Evolutionary conservation across 2,113 vertebrate species (phyloP).

Genomic region (Euleptes europaea): DNA sequence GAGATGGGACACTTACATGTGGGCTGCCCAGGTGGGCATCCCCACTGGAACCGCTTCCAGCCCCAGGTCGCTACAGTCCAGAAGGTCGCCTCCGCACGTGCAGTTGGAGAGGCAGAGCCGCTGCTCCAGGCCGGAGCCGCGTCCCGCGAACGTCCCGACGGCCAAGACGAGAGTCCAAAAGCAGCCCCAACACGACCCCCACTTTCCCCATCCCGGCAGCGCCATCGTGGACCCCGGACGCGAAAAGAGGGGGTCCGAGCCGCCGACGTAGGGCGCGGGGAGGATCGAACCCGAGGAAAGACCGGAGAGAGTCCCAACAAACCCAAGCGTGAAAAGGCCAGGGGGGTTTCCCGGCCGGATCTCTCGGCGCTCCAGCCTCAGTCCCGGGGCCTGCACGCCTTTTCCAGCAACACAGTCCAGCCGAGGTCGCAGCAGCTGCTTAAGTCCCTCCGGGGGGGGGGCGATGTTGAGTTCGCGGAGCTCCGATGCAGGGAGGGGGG

Average conservation of each 20-base stretch:
- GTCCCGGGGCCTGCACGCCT: neutral
- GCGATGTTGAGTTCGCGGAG: neutral
- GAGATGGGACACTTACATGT: slow-evolving; percentile 82
- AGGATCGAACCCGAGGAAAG: too few species aligned
- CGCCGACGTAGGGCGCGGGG: too few species aligned
- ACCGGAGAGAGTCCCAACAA: too few species aligned
- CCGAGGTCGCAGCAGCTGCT: neutral
- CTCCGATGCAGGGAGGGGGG: neutral
- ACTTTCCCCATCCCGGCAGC: slow-evolving; percentile 79
- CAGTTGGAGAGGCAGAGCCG: slow-evolving; percentile 81
- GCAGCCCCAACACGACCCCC: slow-evolving; percentile 65
- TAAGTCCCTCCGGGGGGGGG: neutral
- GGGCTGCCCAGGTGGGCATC: slow-evolving; percentile 85
- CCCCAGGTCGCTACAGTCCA: slow-evolving; percentile 84
- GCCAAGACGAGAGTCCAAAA: slow-evolving; percentile 66
- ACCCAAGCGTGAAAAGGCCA: neutral
- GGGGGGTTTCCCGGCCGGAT: neutral
- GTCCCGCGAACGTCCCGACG: neutral
- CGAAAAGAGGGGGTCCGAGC: slow-evolving; percentile 10
- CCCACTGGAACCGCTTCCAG: slow-evolving; percentile 78
- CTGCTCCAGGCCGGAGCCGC: slow-evolving; percentile 33
- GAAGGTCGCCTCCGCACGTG: slow-evolving; percentile 78
- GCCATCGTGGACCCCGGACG: slow-evolving; percentile 90
- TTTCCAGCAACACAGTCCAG: neutral
- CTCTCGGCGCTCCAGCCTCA: too few species aligned